These are phyloP conservation scores for Rafetus swinhoei DNA, from an alignment of 2,113 vertebrate genomes.

Conservation along the genomic window DNA sequence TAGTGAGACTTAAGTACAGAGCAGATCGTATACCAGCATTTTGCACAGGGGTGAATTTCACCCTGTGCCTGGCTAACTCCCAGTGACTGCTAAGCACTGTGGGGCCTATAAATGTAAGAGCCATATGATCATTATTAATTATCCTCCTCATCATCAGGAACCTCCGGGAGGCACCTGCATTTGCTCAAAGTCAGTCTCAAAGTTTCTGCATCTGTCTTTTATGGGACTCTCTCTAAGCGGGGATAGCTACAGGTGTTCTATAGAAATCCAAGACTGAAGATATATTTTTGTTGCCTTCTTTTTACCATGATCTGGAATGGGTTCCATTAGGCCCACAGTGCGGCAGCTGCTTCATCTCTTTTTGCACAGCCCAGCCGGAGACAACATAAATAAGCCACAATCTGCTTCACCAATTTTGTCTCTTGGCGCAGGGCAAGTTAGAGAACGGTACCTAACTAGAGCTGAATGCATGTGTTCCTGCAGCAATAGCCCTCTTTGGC, in stretches of 20 bases:
- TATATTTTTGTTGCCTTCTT: neutral
- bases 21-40: fast-evolving
- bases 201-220: fast-evolving
- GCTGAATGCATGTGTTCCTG: constrained; percentile 20
- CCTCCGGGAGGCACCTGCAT: neutral
- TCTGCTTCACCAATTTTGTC: constrained; percentile 19
- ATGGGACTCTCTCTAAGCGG: fast-evolving
- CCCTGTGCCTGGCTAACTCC: neutral
- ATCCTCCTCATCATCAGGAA: neutral
- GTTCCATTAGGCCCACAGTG: fast-evolving
- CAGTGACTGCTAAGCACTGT: fast-evolving
- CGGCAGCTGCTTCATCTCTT: neutral
- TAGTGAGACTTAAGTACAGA: fast-evolving
- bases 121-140: neutral
- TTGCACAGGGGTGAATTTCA: fast-evolving
- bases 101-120: fast-evolving
- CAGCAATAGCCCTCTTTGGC: constrained; percentile 44
- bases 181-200: neutral
- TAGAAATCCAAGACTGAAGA: fast-evolving
- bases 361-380: neutral
- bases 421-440: neutral
- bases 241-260: fast-evolving
- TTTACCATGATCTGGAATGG: neutral
- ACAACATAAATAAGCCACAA: neutral
- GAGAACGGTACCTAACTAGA: constrained; percentile 56